Conservation (phyloP, 2,888 invertebrate species). For the Charanyca ferruginea region DNA sequence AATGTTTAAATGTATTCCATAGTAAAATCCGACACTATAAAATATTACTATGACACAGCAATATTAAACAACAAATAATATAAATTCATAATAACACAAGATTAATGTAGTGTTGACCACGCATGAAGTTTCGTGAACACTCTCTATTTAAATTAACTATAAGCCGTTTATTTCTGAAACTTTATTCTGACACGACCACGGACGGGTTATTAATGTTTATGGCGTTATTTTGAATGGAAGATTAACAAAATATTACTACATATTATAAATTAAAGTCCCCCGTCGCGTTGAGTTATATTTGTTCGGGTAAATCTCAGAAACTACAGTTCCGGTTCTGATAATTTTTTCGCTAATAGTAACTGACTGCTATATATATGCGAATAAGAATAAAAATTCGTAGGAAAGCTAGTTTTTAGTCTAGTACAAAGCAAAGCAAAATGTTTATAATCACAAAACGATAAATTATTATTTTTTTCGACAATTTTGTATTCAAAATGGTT, state of each 20-base stretch:
- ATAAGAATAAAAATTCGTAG: too few species aligned
- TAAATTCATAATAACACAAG: conserved; percentile 36
- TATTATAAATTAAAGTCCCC: too few species aligned
- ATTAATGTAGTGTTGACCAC: conserved; percentile 47
- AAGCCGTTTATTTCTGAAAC: conserved; percentile 39
- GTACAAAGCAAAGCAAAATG: too few species aligned
- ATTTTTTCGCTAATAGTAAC: too few species aligned
- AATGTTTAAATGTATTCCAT: not conserved
- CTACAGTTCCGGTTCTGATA: too few species aligned
- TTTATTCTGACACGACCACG: conserved; percentile 35
- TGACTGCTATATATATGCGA: too few species aligned
- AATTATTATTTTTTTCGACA: too few species aligned
- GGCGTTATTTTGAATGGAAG: conserved; percentile 3
- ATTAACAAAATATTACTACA: not conserved
- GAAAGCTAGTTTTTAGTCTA: too few species aligned
- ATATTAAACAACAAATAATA: conserved; percentile 28
- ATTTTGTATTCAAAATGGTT: too few species aligned
- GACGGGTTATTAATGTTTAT: conserved; percentile 26
- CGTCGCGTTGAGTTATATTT: too few species aligned
- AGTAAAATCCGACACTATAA: not conserved
- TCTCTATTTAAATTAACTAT: conserved; percentile 15
- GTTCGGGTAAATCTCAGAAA: too few species aligned
- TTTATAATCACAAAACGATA: too few species aligned
- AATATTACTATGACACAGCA: conserved; percentile 3
- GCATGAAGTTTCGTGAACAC: conserved; percentile 32